These are phyloP conservation scores for Zenarchopterus dispar DNA, from an alignment of 2,797 vertebrate genomes.

Conservation along the genomic window DNA sequence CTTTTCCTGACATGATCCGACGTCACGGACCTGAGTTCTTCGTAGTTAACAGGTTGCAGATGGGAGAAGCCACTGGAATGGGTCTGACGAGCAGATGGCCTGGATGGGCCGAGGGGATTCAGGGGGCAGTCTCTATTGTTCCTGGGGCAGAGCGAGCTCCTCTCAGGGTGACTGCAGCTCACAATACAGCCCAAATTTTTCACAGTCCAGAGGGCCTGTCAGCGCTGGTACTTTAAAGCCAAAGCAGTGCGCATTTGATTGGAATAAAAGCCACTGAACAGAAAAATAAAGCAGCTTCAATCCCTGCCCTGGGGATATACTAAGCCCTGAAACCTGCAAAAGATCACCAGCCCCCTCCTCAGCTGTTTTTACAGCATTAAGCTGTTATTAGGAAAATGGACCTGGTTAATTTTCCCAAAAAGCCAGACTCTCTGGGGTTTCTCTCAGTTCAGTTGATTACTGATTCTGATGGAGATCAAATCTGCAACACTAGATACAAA, in stretches of 20 bases:
- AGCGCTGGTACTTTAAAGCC: conserved; percentile 47
- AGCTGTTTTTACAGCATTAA: conserved; percentile 52
- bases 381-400: conserved; percentile 68
- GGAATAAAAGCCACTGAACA: conserved; percentile 56
- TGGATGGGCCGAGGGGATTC: conserved; percentile 58
- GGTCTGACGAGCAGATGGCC: conserved; percentile 77
- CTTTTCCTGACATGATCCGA: no score
- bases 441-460: conserved; percentile 32
- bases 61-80: conserved; percentile 70
- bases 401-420: conserved; percentile 59
- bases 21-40: neutral
- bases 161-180: conserved; percentile 43
- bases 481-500: no score
- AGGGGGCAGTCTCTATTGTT: conserved; percentile 71
- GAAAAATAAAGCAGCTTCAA: conserved; percentile 54
- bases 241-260: conserved; percentile 57
- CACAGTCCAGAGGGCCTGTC: conserved; percentile 27
- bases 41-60: conserved; percentile 78
- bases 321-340: conserved; percentile 58
- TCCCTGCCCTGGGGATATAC: conserved; percentile 4
- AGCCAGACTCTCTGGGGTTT: conserved; percentile 37
- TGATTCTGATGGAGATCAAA: conserved; percentile 32
- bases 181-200: conserved; percentile 62
- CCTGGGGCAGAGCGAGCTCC: conserved; percentile 58
- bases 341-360: conserved; percentile 50